These are phyloP conservation scores for Ploceus nigricollis DNA, from an alignment of 2,113 vertebrate genomes.

Conservation along the genomic window DNA sequence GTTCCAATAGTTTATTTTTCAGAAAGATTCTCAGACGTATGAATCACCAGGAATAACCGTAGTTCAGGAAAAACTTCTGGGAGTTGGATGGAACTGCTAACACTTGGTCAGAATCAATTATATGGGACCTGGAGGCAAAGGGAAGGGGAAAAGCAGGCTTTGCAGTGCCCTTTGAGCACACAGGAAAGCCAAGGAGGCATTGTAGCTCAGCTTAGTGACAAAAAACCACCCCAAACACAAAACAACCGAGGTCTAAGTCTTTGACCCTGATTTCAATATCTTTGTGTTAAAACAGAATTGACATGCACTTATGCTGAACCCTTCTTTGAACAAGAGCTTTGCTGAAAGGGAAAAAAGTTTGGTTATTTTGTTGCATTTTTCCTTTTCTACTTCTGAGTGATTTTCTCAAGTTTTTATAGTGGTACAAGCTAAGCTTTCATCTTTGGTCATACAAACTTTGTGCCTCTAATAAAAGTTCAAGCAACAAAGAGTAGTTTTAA, in stretches of 20 bases:
- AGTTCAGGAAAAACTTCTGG: conserved; percentile 40
- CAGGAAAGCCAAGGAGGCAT: background rate
- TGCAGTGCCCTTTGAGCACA: background rate
- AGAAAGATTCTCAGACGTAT: conserved; percentile 57
- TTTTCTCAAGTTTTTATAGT: background rate
- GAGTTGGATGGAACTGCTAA: background rate
- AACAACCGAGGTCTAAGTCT: background rate
- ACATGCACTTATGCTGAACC: background rate
- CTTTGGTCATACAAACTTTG: background rate
- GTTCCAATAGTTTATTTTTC: conserved; percentile 57
- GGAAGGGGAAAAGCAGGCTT: background rate
- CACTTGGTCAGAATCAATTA: conserved; percentile 36
- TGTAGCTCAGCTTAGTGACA: background rate
- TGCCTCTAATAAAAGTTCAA: background rate
- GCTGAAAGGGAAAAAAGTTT: background rate
- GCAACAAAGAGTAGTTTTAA: background rate
- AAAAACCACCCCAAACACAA: background rate
- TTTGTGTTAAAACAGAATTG: background rate
- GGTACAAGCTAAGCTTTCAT: background rate
- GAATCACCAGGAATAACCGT: conserved; percentile 47
- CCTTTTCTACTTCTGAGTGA: background rate
- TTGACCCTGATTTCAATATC: background rate
- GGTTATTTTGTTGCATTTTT: background rate
- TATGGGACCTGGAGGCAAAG: background rate
- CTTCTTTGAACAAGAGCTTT: background rate